A percentile compares a stretch with the other conserved stretches of the same genome.
These are phyloP conservation scores for Ramazzottius varieornatus DNA, from an alignment of 2,888 invertebrate genomes.

Conservation along the genomic window DNA sequence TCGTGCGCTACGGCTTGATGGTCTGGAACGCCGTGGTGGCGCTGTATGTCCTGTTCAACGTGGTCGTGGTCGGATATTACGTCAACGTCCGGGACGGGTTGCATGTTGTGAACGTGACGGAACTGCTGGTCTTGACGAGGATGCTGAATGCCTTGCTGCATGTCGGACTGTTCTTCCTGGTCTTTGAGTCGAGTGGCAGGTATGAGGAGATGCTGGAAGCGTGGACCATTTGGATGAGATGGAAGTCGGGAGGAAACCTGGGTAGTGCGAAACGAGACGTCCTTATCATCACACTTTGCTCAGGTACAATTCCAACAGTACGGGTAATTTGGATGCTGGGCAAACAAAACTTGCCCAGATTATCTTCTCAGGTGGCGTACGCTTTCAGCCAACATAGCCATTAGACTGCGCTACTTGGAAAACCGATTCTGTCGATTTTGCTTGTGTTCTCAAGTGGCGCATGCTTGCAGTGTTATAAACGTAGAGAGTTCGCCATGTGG, in stretches of 20 bases:
- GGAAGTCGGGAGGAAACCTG: neutral
- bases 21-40: neutral
- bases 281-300: neutral
- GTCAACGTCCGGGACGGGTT: neutral
- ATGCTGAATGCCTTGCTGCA: neutral
- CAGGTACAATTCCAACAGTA: no score
- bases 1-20: neutral
- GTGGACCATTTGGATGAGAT: neutral
- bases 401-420: no score
- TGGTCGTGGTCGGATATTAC: neutral
- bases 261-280: neutral
- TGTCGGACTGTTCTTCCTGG: neutral
- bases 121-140: neutral
- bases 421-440: no score
- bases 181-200: neutral
- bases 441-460: no score
- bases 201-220: slow-evolving; percentile 3
- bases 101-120: neutral
- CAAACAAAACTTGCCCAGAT: no score
- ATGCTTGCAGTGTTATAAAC: no score
- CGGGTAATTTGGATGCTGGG: no score
- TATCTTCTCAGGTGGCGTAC: no score
- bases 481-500: no score
- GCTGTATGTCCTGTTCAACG: neutral
- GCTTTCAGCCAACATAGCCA: no score